Conservation (phyloP, 2,888 invertebrate species). For the Agonopterix subpropinquella region DNA sequence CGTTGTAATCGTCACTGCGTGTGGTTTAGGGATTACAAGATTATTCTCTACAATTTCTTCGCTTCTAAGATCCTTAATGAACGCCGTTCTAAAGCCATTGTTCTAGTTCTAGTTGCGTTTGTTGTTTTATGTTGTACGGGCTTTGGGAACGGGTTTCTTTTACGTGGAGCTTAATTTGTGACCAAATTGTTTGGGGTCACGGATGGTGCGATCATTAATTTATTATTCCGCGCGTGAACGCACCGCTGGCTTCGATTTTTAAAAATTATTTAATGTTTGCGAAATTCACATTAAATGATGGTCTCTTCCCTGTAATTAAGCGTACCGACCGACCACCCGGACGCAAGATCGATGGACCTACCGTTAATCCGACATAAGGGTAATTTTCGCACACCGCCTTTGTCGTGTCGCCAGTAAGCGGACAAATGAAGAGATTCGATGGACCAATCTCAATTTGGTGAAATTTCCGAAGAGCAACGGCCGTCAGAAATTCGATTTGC, state of each 20-base stretch:
- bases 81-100: constrained; percentile 58
- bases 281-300: constrained; percentile 67
- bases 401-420: constrained; percentile 36
- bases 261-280: constrained; percentile 66
- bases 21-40: constrained; percentile 70
- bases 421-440: constrained; percentile 58
- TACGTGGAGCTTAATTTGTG: constrained; percentile 1
- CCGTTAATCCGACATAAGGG: constrained; percentile 50
- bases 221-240: constrained; percentile 62
- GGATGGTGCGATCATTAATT: constrained; percentile 47
- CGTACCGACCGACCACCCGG: constrained; percentile 61
- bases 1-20: constrained; percentile 73
- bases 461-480: constrained; percentile 43
- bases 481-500: constrained; percentile 49
- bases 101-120: constrained; percentile 43
- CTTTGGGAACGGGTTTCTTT: constrained; percentile 1
- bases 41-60: constrained; percentile 46
- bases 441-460: constrained; percentile 33
- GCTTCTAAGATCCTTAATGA: constrained; percentile 53
- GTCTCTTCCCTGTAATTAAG: constrained; percentile 67
- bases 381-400: constrained; percentile 55
- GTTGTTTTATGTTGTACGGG: constrained; percentile 16
- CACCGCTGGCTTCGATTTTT: constrained; percentile 51
- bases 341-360: constrained; percentile 54
- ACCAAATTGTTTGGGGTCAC: constrained; percentile 19